phyloP scores from a whole-genome alignment of 1,140 invertebrate genomes.

The Brachionus asplanchnoidis region DNA sequence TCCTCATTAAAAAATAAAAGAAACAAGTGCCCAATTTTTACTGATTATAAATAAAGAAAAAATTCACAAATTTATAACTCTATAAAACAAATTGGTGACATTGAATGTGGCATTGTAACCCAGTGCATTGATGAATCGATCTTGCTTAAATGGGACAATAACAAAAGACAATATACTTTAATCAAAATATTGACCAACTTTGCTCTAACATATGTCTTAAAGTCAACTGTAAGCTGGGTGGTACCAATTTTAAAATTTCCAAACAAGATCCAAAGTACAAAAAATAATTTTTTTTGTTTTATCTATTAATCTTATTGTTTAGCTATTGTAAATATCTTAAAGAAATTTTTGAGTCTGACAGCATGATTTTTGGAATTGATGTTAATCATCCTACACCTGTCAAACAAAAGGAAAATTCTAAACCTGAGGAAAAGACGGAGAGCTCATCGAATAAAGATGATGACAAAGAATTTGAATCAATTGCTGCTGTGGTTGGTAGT shows the following conservation, averaged over 20 bases:
- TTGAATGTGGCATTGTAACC: not conserved
- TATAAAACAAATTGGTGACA: not conserved
- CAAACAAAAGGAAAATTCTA: not conserved
- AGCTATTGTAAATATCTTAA: not conserved
- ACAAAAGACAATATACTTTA: not conserved
- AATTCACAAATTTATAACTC: not conserved
- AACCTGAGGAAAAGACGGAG: not conserved
- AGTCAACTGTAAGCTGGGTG: not conserved
- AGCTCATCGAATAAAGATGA: not conserved
- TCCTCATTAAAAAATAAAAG: not conserved
- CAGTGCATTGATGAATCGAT: not conserved
- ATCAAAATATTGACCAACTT: not conserved
- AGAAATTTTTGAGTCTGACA: not conserved
- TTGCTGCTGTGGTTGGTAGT: constrained; percentile 36
- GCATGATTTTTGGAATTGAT: constrained; percentile 15
- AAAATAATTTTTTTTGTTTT: constrained; percentile 1
- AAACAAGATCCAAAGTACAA: not conserved
- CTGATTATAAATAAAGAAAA: not conserved
- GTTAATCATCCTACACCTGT: not conserved
- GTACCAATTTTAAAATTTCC: not conserved
- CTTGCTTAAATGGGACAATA: not conserved
- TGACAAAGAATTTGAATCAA: not conserved
- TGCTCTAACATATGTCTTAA: constrained; percentile 10
- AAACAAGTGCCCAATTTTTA: not conserved
- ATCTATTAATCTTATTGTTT: not conserved